Conservation (phyloP, 2,888 invertebrate species). For the Platycnemis pennipes region DNA sequence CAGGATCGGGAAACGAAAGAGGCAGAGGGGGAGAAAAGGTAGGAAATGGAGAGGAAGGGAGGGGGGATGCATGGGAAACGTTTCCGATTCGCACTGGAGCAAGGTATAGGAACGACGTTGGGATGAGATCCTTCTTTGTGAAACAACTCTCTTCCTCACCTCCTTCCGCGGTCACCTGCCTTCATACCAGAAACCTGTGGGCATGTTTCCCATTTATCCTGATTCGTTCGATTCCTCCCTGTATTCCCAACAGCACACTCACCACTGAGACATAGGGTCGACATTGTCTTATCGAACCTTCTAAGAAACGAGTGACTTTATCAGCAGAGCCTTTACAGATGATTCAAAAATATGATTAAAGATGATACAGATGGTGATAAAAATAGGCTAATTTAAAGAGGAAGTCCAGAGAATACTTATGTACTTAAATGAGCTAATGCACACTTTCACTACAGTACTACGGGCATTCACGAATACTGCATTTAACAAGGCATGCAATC, state of each 20-base stretch:
- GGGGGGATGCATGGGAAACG: background rate
- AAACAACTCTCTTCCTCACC: slow-evolving; percentile 20
- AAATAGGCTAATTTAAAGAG: no score
- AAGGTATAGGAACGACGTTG: background rate
- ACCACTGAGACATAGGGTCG: no score
- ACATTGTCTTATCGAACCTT: no score
- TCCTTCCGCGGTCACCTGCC: background rate
- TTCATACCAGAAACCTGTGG: background rate
- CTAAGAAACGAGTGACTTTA: no score
- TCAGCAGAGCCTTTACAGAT: no score
- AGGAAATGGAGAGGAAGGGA: background rate
- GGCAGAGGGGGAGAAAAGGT: background rate
- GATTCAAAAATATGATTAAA: no score
- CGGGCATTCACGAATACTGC: no score
- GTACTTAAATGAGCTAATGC: no score
- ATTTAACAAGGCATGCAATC: no score
- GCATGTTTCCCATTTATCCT: background rate
- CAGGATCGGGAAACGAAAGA: background rate
- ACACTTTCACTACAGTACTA: no score
- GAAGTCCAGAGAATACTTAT: no score
- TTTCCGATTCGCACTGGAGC: background rate
- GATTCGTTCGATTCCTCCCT: background rate
- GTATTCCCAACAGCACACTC: background rate
- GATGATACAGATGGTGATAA: no score
- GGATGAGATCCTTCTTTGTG: background rate